Percentiles rank a stretch among this genome's conserved stretches.
These are phyloP conservation scores for Urosaurus nigricauda DNA, from an alignment of 2,797 vertebrate genomes.

Conservation along the genomic window DNA sequence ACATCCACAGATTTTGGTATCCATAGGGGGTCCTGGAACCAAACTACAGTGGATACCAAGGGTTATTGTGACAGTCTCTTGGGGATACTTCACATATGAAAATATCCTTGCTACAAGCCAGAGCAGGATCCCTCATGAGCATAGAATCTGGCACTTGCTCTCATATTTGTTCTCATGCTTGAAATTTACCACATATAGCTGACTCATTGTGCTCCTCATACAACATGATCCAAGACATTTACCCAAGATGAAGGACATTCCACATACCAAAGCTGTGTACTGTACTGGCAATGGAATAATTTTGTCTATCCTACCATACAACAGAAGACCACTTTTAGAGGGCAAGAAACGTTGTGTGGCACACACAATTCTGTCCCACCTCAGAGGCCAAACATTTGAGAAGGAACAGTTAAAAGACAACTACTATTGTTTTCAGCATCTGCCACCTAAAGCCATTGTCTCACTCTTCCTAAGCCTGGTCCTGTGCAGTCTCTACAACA, in stretches of 20 bases:
- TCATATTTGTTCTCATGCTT: not conserved
- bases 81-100: too few relatives aligned
- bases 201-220: not conserved
- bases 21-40: too few relatives aligned
- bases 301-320: not conserved
- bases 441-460: not conserved
- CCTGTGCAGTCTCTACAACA: not conserved
- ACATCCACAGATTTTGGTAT: too few relatives aligned
- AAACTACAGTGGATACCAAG: too few relatives aligned
- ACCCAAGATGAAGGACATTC: too few relatives aligned
- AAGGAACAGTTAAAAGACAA: not conserved
- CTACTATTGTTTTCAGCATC: not conserved
- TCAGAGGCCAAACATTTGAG: too few relatives aligned
- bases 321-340: not conserved
- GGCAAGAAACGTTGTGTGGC: not conserved
- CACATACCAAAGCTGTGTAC: not conserved
- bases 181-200: not conserved
- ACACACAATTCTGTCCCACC: not conserved
- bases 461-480: not conserved
- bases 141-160: not conserved
- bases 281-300: not conserved
- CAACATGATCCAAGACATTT: not conserved
- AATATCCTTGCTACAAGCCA: not conserved
- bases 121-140: not conserved
- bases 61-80: too few relatives aligned